Evolutionary conservation across 2,888 invertebrate genomes (phyloP).

Genomic region (Barypeithes pellucidus): DNA sequence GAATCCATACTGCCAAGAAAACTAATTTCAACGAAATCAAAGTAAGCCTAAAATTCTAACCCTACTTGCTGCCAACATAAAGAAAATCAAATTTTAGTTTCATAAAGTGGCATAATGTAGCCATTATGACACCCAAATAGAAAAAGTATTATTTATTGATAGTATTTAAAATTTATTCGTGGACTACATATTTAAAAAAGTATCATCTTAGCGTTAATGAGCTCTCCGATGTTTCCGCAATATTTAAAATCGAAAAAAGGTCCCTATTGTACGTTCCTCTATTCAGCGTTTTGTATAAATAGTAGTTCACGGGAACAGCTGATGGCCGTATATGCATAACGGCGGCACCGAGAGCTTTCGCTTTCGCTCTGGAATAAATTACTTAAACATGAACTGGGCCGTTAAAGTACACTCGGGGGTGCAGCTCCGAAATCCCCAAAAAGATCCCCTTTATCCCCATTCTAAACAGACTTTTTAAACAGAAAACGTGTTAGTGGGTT

Average conservation of each 20-base stretch:
- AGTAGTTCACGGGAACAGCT: conserved; percentile 61
- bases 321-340: conserved; percentile 59
- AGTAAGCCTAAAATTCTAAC: no score
- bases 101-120: no score
- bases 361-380: conserved; percentile 69
- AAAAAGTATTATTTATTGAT: no score
- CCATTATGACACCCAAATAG: no score
- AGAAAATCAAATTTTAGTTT: no score
- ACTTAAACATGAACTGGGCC: conserved; percentile 69
- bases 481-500: conserved; percentile 51
- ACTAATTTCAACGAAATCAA: no score
- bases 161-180: no score
- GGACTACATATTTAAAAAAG: no score
- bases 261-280: background rate
- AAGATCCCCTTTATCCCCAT: conserved; percentile 44
- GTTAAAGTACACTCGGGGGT: conserved; percentile 68
- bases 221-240: no score
- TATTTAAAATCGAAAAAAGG: background rate
- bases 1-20: no score
- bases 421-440: conserved; percentile 56
- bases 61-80: no score
- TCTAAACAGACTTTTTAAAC: conserved; percentile 49
- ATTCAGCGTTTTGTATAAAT: conserved; percentile 48
- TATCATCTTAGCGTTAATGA: no score
- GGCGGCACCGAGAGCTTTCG: conserved; percentile 62